Percentiles rank a stretch among this genome's conserved stretches.
Conservation (phyloP, 2,797 vertebrate species). For the Sebastolobus altivelis region DNA sequence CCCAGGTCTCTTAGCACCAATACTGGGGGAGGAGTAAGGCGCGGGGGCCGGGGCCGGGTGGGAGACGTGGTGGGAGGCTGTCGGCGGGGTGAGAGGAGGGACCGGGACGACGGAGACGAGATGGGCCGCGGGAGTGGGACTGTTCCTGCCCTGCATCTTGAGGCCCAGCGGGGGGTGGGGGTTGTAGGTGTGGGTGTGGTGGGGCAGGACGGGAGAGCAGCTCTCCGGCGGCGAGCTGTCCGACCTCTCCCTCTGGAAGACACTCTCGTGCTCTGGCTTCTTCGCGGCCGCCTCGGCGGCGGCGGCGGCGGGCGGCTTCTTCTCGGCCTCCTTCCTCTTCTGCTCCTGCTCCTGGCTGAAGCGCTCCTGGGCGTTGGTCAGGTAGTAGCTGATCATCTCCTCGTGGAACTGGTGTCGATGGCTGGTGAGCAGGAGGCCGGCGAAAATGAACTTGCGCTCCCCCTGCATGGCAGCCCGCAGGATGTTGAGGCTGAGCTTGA, state of each 20-base stretch:
- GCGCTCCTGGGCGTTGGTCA: conserved; percentile 97
- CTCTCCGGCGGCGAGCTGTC: conserved; percentile 91
- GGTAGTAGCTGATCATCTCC: conserved; percentile 99
- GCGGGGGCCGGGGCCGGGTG: conserved; percentile 69
- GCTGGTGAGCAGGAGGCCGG: conserved; percentile 96
- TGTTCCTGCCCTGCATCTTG: conserved; percentile 92
- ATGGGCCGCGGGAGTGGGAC: conserved; percentile 85
- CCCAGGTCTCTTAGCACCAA: conserved; percentile 88
- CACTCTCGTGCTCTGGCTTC: conserved; percentile 87
- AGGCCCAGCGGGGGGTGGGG: conserved; percentile 89
- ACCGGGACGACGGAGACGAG: conserved; percentile 78
- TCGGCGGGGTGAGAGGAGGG: conserved; percentile 77
- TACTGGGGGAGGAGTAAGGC: conserved; percentile 90
- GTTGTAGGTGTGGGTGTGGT: conserved; percentile 89
- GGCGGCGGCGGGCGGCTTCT: conserved; percentile 72
- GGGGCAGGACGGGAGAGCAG: conserved; percentile 91
- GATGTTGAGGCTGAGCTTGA: conserved; percentile 99
- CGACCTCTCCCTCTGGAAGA: conserved; percentile 88
- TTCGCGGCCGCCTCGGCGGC: conserved; percentile 85
- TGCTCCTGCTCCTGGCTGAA: conserved; percentile 98
- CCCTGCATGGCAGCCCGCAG: conserved; percentile 99
- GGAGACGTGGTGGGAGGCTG: conserved; percentile 64
- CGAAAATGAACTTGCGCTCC: conserved; percentile 98
- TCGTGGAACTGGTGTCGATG: conserved; percentile 99
- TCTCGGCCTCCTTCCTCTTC: conserved; percentile 91